Percentiles rank a stretch among this genome's conserved stretches.
These are phyloP conservation scores for Xanthia togata DNA, from an alignment of 2,888 invertebrate species.

Conservation along the genomic window DNA sequence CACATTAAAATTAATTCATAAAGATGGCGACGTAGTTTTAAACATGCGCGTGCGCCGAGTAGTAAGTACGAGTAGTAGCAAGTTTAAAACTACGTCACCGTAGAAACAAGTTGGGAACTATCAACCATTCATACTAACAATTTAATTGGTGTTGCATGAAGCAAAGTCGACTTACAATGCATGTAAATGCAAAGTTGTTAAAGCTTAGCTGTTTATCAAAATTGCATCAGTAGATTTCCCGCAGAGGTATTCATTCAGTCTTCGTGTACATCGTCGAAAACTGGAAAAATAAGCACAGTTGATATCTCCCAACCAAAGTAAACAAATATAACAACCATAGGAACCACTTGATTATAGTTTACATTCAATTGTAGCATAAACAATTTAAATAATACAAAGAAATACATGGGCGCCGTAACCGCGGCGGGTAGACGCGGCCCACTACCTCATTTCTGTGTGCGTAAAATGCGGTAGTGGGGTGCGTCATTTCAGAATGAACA, in stretches of 20 bases:
- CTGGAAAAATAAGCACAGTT: constrained; percentile 62
- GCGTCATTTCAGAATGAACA: no score
- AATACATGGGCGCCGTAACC: background rate
- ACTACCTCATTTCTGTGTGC: no score
- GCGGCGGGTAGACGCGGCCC: no score
- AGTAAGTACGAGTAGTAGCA: constrained; percentile 41
- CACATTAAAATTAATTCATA: constrained; percentile 77
- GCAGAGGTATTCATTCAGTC: constrained; percentile 60
- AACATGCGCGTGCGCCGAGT: constrained; percentile 51
- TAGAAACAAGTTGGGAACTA: constrained; percentile 58
- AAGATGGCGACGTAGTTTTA: constrained; percentile 69
- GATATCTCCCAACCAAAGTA: constrained; percentile 50
- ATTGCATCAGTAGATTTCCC: constrained; percentile 53
- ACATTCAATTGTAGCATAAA: background rate
- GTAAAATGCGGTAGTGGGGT: no score
- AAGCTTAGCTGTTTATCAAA: constrained; percentile 60
- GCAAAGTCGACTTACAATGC: constrained; percentile 60
- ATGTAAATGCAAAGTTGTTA: constrained; percentile 60
- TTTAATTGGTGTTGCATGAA: constrained; percentile 47
- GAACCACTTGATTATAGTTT: constrained; percentile 5
- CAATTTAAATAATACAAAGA: background rate
- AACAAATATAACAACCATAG: constrained; percentile 18
- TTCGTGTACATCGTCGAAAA: constrained; percentile 54
- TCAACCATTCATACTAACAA: constrained; percentile 62
- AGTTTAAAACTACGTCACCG: constrained; percentile 55